Conservation (phyloP, 1,140 invertebrate species). For the Ceratosolen solmsi region DNA sequence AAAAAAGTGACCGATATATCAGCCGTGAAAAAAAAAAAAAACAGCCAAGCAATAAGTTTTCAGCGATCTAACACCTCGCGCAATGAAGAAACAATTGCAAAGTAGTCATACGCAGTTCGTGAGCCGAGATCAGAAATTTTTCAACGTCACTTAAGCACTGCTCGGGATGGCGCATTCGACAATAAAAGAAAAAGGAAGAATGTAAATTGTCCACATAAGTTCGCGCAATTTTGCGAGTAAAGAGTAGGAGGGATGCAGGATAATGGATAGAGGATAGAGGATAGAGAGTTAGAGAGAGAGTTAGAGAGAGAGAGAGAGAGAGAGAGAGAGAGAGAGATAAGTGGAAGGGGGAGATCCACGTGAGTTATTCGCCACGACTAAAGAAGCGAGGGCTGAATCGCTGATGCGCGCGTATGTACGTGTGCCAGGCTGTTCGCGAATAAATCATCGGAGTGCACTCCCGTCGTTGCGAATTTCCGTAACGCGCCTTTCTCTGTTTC, state of each 20-base stretch:
- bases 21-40: not conserved
- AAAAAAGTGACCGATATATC: not conserved
- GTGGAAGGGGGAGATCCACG: not conserved
- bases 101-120: not conserved
- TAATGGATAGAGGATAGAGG: too few species aligned
- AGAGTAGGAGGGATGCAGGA: not conserved
- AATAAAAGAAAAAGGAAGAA: conserved; percentile 1
- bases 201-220: conserved; percentile 29
- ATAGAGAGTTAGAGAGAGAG: not conserved
- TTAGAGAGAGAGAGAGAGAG: conserved; percentile 2
- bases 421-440: conserved; percentile 37
- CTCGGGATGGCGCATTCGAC: not conserved
- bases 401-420: conserved; percentile 38
- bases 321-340: conserved; percentile 7
- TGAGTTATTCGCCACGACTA: conserved; percentile 40
- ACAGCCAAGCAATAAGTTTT: conserved; percentile 11
- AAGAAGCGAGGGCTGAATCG: conserved; percentile 37
- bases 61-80: not conserved
- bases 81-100: conserved; percentile 43
- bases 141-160: conserved; percentile 16
- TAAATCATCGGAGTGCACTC: conserved; percentile 49
- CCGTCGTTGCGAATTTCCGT: conserved; percentile 1
- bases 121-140: conserved; percentile 21
- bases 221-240: conserved; percentile 29
- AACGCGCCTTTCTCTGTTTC: not conserved